Evolutionary conservation across 2,797 vertebrate genomes (phyloP), one percentile per base, ranked within the genome.

Genomic region (Tolypeutes matacus): DNA sequence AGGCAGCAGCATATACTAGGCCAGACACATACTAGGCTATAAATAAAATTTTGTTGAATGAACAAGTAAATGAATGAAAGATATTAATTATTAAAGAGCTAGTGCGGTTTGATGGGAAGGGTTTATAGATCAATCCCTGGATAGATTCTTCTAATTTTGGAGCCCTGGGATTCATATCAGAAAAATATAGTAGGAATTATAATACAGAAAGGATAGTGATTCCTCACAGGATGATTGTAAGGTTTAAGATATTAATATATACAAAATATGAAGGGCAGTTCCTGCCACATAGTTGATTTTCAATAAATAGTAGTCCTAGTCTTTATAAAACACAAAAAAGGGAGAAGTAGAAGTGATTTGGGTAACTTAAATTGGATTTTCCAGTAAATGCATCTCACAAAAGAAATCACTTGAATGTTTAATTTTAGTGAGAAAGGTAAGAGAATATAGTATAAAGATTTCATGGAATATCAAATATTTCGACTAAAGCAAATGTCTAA

Each of bases 381-480:
- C 56, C 21, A 80, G 80, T 70, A 89, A 36, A 34, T 67, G 5
- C 13, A 70, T 93, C 87, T 94, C 29, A 53, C 27, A 89, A 29
- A 65, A 81, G 60, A 75, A 69, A 67, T 84, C n/a, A 67, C 25
- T 83, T 42, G 39, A 65, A 31, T 82, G 56, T 46, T 53, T 20
- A 46, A 87, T 82, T 92, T 92, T 92, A 87, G 29, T 75, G 75
- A 86, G 73, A 73, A 92, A 92, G 27, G 27, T 58, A 92, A 39
- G 14, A 92, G 62, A 89, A 49, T 77, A 13, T 81, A 87, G 10
- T 77, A 2, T 72, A 62, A 80, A 75, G 42, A 39, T 65, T 81
- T n/a, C 70, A 49, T 60, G 62, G 81, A 70, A 62, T 92, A 60
- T 65, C 39, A 72, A 67, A 39, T 29, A 36, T 25, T 78, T 73